Conservation (phyloP, 1,140 invertebrate genomes). For the Oedothorax gibbosus region DNA sequence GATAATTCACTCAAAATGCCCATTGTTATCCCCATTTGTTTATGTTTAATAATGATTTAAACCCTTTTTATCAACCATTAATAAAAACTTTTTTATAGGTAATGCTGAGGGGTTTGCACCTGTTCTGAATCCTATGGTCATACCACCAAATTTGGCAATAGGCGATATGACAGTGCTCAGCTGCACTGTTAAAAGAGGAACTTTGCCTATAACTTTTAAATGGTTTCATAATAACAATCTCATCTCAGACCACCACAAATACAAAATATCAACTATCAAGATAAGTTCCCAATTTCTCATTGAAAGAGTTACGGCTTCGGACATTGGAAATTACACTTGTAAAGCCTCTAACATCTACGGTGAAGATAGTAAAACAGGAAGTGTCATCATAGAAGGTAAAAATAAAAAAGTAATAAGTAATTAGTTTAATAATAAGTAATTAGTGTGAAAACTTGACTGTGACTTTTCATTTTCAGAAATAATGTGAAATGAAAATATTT, state of each 20-base stretch:
- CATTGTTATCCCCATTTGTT: too few species aligned
- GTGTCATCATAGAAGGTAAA: conserved; percentile 61
- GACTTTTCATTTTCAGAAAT: too few species aligned
- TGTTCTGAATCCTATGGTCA: conserved; percentile 25
- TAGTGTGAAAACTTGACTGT: not conserved
- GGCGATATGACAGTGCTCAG: conserved; percentile 21
- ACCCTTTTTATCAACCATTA: too few species aligned
- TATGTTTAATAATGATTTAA: too few species aligned
- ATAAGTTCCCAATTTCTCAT: conserved; percentile 23
- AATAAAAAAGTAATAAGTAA: too few species aligned
- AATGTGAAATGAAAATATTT: not conserved
- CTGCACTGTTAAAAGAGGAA: conserved; percentile 38
- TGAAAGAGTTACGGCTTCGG: conserved; percentile 8
- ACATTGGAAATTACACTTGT: conserved; percentile 65
- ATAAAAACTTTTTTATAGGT: too few species aligned
- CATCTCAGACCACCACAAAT: not conserved
- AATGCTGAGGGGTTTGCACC: too few species aligned
- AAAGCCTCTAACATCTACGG: conserved; percentile 63
- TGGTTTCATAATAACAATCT: conserved; percentile 1
- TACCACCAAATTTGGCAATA: conserved; percentile 36
- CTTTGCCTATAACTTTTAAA: conserved; percentile 2
- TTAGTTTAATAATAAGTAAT: not conserved
- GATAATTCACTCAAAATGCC: too few species aligned
- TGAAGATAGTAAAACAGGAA: conserved; percentile 60
- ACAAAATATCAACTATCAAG: conserved; percentile 10